phyloP scores from a whole-genome alignment of 2,113 vertebrate species.

The Lonchura striata region DNA sequence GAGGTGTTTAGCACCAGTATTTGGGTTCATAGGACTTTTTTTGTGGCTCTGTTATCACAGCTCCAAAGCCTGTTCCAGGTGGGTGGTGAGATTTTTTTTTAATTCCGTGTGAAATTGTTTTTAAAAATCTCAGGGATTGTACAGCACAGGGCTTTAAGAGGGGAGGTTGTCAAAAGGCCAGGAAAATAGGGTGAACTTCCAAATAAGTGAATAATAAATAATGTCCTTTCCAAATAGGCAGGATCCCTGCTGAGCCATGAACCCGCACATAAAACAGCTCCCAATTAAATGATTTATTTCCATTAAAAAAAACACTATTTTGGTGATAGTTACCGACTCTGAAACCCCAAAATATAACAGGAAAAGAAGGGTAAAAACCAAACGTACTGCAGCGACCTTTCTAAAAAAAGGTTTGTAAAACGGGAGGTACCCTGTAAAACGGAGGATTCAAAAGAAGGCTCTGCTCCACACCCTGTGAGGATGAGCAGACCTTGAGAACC shows the following conservation, averaged over 20 bases:
- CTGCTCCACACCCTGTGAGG: not conserved
- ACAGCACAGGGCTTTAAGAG: not conserved
- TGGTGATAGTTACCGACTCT: not conserved
- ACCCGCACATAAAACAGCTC: not conserved
- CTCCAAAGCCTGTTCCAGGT: not conserved
- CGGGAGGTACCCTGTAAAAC: no score
- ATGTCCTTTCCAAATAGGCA: not conserved
- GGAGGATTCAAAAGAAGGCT: fast-evolving
- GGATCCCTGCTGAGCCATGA: not conserved
- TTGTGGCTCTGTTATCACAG: not conserved
- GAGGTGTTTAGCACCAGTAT: fast-evolving
- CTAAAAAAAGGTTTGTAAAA: not conserved
- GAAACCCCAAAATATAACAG: not conserved
- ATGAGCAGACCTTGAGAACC: fast-evolving
- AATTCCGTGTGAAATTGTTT: not conserved
- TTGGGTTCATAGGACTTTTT: not conserved
- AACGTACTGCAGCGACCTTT: fast-evolving
- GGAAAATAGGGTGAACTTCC: not conserved
- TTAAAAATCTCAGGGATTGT: not conserved
- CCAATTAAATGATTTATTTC: not conserved
- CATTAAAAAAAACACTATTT: not conserved
- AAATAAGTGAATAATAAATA: not conserved
- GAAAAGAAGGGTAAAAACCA: not conserved
- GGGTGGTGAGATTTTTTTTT: not conserved
- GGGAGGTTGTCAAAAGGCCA: not conserved